Conservation (phyloP, 2,113 vertebrate species). For the Henicopernis longicauda region DNA sequence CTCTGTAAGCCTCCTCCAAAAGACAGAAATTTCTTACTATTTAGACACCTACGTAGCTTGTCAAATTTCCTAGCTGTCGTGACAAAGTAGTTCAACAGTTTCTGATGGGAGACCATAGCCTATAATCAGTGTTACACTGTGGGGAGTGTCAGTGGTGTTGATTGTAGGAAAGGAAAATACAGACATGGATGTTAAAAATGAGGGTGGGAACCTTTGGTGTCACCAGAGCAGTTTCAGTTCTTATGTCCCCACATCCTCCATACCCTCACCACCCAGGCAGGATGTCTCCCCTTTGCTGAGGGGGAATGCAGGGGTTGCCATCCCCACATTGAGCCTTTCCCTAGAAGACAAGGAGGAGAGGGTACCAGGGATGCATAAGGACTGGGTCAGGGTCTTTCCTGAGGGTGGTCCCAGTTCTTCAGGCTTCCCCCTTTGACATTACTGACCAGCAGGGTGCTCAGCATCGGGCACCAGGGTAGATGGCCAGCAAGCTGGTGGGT, state of each 20-base stretch:
- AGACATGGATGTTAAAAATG: not conserved
- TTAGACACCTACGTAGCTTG: rapidly evolving
- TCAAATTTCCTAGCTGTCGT: not conserved
- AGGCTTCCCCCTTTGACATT: not conserved
- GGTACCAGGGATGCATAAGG: not conserved
- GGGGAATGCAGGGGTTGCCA: not conserved
- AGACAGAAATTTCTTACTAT: not conserved
- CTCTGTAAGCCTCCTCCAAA: not conserved
- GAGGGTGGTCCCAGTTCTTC: not conserved
- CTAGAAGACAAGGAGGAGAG: not conserved
- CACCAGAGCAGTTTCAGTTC: not conserved
- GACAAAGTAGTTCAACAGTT: not conserved
- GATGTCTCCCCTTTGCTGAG: not conserved
- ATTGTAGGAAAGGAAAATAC: not conserved
- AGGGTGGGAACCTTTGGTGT: not conserved
- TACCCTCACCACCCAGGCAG: not conserved
- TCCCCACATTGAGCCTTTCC: not conserved
- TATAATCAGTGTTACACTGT: not conserved
- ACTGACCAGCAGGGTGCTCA: not conserved
- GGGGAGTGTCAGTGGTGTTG: not conserved
- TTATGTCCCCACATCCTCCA: not conserved
- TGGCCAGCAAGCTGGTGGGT: not conserved
- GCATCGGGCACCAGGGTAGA: not conserved
- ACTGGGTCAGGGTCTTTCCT: not conserved
- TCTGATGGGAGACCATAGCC: not conserved